Conservation (phyloP, 2,888 invertebrate species). For the Trachelus tabidus region DNA sequence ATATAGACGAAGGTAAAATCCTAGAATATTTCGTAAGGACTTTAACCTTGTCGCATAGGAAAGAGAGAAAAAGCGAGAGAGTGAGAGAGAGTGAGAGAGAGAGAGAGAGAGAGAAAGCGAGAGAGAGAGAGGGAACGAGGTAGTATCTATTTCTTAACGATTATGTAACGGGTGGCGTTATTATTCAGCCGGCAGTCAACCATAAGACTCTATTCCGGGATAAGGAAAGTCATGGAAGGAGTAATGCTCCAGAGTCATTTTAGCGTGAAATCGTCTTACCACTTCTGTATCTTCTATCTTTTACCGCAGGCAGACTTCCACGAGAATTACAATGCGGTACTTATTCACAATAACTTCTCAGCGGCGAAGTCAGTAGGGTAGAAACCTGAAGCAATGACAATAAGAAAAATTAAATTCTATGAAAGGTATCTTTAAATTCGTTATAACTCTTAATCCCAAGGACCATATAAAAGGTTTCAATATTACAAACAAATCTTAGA, state of each 20-base stretch:
- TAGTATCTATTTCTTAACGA: background rate
- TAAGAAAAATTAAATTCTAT: background rate
- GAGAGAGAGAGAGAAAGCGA: too few relatives aligned
- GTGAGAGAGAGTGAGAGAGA: too few relatives aligned
- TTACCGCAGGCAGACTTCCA: conserved; percentile 31
- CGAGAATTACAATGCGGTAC: conserved; percentile 8
- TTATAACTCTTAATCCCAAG: background rate
- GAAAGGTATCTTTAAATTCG: background rate
- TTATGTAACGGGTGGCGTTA: background rate
- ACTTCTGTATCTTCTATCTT: conserved; percentile 36
- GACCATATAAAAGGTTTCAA: background rate
- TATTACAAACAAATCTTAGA: background rate
- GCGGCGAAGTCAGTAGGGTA: background rate
- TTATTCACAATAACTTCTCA: background rate
- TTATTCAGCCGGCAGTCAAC: conserved; percentile 34
- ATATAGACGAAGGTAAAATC: background rate
- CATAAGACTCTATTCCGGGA: conserved; percentile 42
- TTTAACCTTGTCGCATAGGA: background rate
- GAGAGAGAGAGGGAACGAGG: background rate
- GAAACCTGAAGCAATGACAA: background rate
- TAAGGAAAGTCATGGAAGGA: conserved; percentile 13
- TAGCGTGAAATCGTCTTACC: conserved; percentile 50
- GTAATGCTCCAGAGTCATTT: conserved; percentile 42
- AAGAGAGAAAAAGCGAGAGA: too few relatives aligned
- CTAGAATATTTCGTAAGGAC: background rate